phyloP scores from a whole-genome alignment of 2,797 vertebrate species.

The Rhincodon typus region DNA sequence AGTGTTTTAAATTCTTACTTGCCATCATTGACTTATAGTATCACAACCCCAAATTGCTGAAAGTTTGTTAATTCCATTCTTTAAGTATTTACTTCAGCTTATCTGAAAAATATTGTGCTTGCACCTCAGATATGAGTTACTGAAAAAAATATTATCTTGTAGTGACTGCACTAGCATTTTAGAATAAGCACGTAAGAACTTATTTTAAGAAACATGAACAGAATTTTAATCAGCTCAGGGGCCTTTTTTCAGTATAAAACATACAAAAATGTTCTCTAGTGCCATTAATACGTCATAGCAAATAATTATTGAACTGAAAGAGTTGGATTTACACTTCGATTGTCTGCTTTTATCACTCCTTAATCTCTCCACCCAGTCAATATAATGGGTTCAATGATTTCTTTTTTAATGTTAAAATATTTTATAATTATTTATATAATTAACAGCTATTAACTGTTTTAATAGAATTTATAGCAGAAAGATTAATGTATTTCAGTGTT shows the following conservation, averaged over 20 bases:
- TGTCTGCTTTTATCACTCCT: too few relatives aligned
- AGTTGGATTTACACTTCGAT: background rate
- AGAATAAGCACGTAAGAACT: background rate
- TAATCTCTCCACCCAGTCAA: background rate
- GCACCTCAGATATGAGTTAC: background rate
- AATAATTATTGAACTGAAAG: background rate
- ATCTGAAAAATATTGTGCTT: background rate
- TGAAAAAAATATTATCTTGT: background rate
- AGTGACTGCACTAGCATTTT: background rate
- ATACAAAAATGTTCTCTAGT: background rate
- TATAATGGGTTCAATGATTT: background rate
- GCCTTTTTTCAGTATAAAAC: background rate
- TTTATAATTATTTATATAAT: background rate
- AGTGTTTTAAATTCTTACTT: constrained; percentile 13
- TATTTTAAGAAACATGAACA: background rate
- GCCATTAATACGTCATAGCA: background rate
- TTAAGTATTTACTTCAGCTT: background rate
- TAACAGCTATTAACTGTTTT: background rate
- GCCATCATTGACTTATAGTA: background rate
- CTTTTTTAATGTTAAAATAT: background rate
- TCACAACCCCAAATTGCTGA: background rate
- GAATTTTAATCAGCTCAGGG: background rate
- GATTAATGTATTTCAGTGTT: background rate
- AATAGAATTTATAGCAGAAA: background rate
- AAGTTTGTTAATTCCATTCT: background rate